Base-by-base conservation (phyloP, 64 coral and sea anemone species). In the Montipora sp. region DNA sequence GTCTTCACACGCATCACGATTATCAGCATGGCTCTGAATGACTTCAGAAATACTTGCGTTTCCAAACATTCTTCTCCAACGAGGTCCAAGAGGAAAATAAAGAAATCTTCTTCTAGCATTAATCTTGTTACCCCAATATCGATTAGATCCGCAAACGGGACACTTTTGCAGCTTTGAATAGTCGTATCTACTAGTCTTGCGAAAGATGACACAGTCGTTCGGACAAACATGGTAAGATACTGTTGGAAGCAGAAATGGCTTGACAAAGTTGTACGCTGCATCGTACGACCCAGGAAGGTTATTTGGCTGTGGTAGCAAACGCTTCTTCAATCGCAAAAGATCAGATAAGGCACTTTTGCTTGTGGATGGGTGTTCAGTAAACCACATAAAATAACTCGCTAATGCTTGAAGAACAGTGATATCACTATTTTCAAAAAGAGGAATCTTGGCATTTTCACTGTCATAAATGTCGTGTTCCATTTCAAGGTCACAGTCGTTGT, bases 121-220 rank as follows among this genome's bases (percentile, higher is more conserved):
- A 59, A 48, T 67, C 14, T 19, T 67, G 4, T 67, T 14, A 67
- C 8, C 11, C 4, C 8, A 16, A 14, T 16, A 67, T 12, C 63
- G 0, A 4, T 67, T 19, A 12, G 13, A 7, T 5, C 20, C 20
- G 11, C 71, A 45, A 74, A 74, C 71, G 3, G 22, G 71, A 43
- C 22, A 74, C 2, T 11, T 74, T 5, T 10, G 4, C 3, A 74
- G 20, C 7, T 43, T 5, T 9, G 71, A 27, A 10, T 74, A 43
- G 20, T 74, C 71, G 23, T 74, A 74, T 3, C 71, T 0, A 74
- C 20, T 20, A 27, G 16, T 74, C 8, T 27, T 84, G 20, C 93
- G 65, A 46, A 76, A 95, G 0, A 95, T 8, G n/a, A 95, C 78
- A 24, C 93, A 95, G 59, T 95, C 93, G 80, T 95, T 91, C 23